phyloP scores from a whole-genome alignment of 2,113 vertebrate species.

The Sialia sialis region DNA sequence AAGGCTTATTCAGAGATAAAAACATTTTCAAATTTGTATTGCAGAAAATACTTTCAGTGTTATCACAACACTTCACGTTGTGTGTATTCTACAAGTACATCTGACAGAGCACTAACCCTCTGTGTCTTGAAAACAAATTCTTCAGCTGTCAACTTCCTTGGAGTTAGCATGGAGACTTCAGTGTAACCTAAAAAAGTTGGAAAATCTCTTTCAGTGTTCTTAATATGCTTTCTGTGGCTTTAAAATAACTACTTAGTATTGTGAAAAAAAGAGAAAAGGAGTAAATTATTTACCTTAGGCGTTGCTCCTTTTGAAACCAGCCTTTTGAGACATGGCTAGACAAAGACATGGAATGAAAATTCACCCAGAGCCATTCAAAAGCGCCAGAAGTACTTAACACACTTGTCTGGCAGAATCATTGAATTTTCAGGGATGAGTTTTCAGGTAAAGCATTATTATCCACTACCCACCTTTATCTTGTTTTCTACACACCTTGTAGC shows the following conservation, averaged over 20 bases:
- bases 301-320: neutral
- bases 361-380: neutral
- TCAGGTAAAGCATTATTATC: neutral
- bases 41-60: neutral
- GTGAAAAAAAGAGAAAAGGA: neutral
- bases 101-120: neutral
- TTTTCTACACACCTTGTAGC: neutral
- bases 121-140: neutral
- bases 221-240: neutral
- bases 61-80: neutral
- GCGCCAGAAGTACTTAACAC: neutral
- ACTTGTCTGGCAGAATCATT: neutral
- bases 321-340: neutral
- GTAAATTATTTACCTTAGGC: neutral
- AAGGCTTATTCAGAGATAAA: neutral
- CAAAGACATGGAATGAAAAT: neutral
- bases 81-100: neutral
- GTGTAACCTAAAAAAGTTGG: neutral
- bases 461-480: neutral
- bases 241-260: neutral
- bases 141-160: neutral
- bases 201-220: neutral
- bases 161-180: neutral
- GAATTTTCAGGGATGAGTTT: neutral
- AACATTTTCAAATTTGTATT: neutral